These are phyloP conservation scores for Epinephelus coioides DNA, from an alignment of 2,797 vertebrate species.

Conservation along the genomic window DNA sequence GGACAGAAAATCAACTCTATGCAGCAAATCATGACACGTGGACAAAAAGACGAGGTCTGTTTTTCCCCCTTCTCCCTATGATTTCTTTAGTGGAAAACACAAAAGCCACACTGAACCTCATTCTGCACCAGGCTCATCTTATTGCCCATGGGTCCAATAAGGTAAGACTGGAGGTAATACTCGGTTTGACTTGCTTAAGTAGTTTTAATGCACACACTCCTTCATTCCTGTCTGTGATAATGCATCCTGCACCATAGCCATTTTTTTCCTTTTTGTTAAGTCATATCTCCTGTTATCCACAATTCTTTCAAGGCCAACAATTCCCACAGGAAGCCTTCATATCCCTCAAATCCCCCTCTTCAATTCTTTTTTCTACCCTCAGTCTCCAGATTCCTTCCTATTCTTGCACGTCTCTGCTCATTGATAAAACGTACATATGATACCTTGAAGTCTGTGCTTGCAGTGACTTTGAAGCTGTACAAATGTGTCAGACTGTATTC, in stretches of 20 bases:
- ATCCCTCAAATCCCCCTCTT: slow-evolving; percentile 22
- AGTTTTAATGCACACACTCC: slow-evolving; percentile 22
- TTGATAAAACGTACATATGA: slow-evolving; percentile 71
- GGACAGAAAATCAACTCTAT: slow-evolving; percentile 33
- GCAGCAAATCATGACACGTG: slow-evolving; percentile 45
- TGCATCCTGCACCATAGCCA: slow-evolving; percentile 9
- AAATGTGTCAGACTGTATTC: slow-evolving; percentile 72
- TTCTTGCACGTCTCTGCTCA: slow-evolving; percentile 53
- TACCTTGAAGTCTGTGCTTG: slow-evolving; percentile 67
- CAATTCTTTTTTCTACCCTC: slow-evolving; percentile 16
- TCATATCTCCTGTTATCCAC: slow-evolving; percentile 29
- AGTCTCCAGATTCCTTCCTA: slow-evolving; percentile 35
- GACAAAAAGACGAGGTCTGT: slow-evolving; percentile 21
- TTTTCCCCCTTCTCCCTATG: background rate
- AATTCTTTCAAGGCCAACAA: slow-evolving; percentile 40
- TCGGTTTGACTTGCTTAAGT: slow-evolving; percentile 32
- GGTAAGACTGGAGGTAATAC: slow-evolving; percentile 14
- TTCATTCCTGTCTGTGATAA: slow-evolving; percentile 21
- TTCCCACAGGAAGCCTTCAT: slow-evolving; percentile 35
- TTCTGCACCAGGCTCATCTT: slow-evolving; percentile 1
- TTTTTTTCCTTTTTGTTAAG: slow-evolving; percentile 46
- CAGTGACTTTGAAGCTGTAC: slow-evolving; percentile 70
- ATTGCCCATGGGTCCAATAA: slow-evolving; percentile 14
- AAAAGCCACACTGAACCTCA: slow-evolving; percentile 19
- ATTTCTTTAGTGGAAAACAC: background rate